Evolutionary conservation across 2,113 vertebrate species (phyloP), one percentile per base, ranked within the genome.

Genomic region (Pelecanus crispus): DNA sequence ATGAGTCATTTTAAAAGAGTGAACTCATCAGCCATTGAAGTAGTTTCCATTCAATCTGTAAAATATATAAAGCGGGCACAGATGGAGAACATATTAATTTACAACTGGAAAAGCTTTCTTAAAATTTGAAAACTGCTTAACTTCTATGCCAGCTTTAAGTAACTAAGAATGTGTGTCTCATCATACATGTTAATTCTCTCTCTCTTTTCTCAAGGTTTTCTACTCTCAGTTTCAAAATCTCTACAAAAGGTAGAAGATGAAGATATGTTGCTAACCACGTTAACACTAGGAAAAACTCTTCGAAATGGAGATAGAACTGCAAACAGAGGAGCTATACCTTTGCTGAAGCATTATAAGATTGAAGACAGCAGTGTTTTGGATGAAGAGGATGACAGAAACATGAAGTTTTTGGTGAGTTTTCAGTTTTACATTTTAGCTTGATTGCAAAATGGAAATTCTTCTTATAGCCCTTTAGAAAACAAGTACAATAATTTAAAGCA

Each of bases 131-230:
- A 86, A 58, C 80, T 59, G 73, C 28, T 55, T 52, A 88, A 88
- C 38, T 36, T 95, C 88, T 88, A 92, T 67, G 86, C 94, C 93
- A 96, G 80, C 8, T 0, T 71, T 58, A 87, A 86, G 58, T 73
- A 66, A 86, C 62, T 81, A 78, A 97, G 75, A 92, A 98, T 97
- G 98, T 98, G 93, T 97, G 92, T 97, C 81, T 98, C 98, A 65
- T 91, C 97, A 36, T 98, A 94, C 63, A 95, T 96, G 6, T 38
- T 99, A 88, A 88, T 99, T 71, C 96, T 99, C 38, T 97, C 97
- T 67, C 91, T 99, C 45, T 98, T 99, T 96, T 98, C 99, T 62
- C 98, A 98, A 97, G 97, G 98, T 86, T 98, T 98, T 94, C 90
- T 97, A 38, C 88, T 94, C 96, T 97, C 96, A 45, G 94, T 96